Percentiles rank a stretch among this genome's conserved stretches.
Evolutionary conservation across 2,888 invertebrate genomes (phyloP).

Genomic region (Steromphala cineraria): DNA sequence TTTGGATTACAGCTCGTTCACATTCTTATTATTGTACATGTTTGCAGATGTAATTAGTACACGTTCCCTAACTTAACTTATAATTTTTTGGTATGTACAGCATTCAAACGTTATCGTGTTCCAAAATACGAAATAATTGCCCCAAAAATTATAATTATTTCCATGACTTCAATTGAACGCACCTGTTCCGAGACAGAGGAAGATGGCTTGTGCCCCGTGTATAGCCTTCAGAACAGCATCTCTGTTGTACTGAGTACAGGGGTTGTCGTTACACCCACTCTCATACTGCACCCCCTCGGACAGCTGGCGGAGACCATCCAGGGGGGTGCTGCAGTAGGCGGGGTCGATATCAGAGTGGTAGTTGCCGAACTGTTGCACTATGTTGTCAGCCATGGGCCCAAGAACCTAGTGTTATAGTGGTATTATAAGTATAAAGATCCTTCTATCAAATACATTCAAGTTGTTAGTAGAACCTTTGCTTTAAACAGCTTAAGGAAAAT

Average conservation of each 20-base stretch:
- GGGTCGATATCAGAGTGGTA: conserved; percentile 60
- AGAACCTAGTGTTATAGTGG: conserved; percentile 61
- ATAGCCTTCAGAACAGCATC: conserved; percentile 49
- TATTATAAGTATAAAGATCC: too few relatives aligned
- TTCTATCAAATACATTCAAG: too few relatives aligned
- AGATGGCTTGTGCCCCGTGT: conserved; percentile 55
- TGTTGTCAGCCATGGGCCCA: conserved; percentile 70
- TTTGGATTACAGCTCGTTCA: too few relatives aligned
- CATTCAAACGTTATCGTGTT: too few relatives aligned
- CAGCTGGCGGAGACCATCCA: conserved; percentile 55
- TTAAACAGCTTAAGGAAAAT: too few relatives aligned
- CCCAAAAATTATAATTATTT: too few relatives aligned
- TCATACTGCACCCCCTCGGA: conserved; percentile 42
- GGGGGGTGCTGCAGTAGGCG: conserved; percentile 58
- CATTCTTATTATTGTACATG: too few relatives aligned
- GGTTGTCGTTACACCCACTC: conserved; percentile 58
- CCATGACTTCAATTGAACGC: neutral
- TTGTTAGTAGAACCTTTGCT: too few relatives aligned
- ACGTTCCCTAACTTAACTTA: too few relatives aligned
- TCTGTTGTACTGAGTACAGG: conserved; percentile 56
- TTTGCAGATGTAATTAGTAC: too few relatives aligned
- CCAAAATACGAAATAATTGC: too few relatives aligned
- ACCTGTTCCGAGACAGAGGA: conserved; percentile 70
- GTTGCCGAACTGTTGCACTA: conserved; percentile 63
- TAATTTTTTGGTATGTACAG: too few relatives aligned